Conservation (phyloP, 2,888 invertebrate species). For the Melikaiella ostensackeni region DNA sequence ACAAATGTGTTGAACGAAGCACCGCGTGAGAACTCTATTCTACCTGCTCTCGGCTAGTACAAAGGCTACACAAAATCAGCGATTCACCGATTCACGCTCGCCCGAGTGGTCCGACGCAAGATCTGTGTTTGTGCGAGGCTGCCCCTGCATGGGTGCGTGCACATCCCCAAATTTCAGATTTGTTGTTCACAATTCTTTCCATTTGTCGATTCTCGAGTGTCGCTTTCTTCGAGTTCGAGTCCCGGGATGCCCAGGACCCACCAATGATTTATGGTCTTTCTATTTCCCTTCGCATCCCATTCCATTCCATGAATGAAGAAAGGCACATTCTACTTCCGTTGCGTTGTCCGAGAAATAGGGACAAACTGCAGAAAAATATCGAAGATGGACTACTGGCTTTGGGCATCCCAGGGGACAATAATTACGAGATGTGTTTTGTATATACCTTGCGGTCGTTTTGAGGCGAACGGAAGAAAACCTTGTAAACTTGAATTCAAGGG, state of each 20-base stretch:
- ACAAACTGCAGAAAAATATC: constrained; percentile 14
- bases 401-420: neutral
- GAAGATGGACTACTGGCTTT: neutral
- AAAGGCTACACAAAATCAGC: constrained; percentile 55
- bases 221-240: constrained; percentile 37
- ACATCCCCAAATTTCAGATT: neutral
- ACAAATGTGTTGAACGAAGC: constrained; percentile 45
- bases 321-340: neutral
- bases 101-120: neutral
- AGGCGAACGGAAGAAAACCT: neutral
- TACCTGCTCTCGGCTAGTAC: constrained; percentile 57
- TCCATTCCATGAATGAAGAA: neutral
- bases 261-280: neutral
- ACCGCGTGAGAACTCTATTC: constrained; percentile 59
- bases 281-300: neutral
- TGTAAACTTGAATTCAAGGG: neutral
- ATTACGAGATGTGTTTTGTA: neutral
- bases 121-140: neutral
- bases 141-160: neutral
- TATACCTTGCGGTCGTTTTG: neutral
- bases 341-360: neutral
- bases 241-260: neutral
- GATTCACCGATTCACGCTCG: constrained; percentile 47
- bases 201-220: constrained; percentile 33
- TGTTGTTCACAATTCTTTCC: constrained; percentile 17